A percentile compares a stretch with the other conserved stretches of the same genome.
These are phyloP conservation scores for Polydesmus complanatus DNA, from an alignment of 2,888 invertebrate species.

Conservation along the genomic window DNA sequence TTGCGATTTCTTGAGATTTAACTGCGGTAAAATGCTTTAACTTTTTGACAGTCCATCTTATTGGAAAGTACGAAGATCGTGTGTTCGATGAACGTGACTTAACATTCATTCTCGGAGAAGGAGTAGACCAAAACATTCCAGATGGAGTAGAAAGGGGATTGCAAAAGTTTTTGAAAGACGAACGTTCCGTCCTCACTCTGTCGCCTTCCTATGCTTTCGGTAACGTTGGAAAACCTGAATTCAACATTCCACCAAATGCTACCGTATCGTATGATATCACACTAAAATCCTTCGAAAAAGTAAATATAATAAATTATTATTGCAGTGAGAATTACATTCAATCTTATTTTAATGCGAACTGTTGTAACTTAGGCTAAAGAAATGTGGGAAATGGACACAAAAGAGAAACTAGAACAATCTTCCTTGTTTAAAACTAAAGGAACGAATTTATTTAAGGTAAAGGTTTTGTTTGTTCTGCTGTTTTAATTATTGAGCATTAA, in stretches of 20 bases:
- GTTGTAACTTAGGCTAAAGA: slow-evolving; percentile 53
- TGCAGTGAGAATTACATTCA: background rate
- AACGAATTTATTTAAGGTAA: slow-evolving; percentile 67
- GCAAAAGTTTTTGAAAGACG: slow-evolving; percentile 62
- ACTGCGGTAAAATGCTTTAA: background rate
- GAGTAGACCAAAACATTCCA: slow-evolving; percentile 54
- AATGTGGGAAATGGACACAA: slow-evolving; percentile 62
- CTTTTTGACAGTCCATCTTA: slow-evolving; percentile 51
- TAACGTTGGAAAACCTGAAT: slow-evolving; percentile 47
- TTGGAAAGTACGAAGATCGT: slow-evolving; percentile 48
- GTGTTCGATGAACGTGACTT: slow-evolving; percentile 70
- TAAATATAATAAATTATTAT: slow-evolving; percentile 26
- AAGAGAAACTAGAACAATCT: slow-evolving; percentile 67
- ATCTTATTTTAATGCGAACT: slow-evolving; percentile 2
- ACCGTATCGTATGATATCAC: slow-evolving; percentile 66
- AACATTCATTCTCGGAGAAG: slow-evolving; percentile 74
- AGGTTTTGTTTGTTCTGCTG: background rate
- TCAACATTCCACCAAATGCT: slow-evolving; percentile 63
- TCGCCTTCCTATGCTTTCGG: slow-evolving; percentile 71
- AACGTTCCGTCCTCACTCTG: slow-evolving; percentile 58
- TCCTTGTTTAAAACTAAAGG: slow-evolving; percentile 78
- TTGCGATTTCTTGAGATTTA: background rate
- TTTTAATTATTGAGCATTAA: background rate
- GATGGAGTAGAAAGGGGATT: slow-evolving; percentile 70
- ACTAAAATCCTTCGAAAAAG: slow-evolving; percentile 70